Percentiles rank a stretch among this genome's conserved stretches.
Conservation (phyloP, 2,797 vertebrate species). For the Vultur gryphus region DNA sequence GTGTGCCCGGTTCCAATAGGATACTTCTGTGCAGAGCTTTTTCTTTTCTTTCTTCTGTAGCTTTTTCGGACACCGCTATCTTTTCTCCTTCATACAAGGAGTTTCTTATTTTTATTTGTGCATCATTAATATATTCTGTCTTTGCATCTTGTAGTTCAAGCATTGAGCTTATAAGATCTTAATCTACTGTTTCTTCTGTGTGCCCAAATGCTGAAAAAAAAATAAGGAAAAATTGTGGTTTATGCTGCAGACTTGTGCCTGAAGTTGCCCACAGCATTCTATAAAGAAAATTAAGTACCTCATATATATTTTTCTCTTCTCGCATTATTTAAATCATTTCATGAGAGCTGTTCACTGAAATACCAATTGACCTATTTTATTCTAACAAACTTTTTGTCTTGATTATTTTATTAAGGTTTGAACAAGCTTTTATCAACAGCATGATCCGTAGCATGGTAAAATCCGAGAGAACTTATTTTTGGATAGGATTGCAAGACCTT, state of each 20-base stretch:
- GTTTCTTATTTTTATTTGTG: background rate
- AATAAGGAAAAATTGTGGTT: background rate
- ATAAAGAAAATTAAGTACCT: background rate
- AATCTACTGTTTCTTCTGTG: background rate
- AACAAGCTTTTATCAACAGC: slow-evolving; percentile 92
- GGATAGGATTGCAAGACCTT: slow-evolving; percentile 85
- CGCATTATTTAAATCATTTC: background rate
- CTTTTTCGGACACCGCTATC: background rate
- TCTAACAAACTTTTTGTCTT: background rate
- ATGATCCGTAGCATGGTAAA: slow-evolving; percentile 77
- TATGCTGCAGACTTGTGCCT: background rate
- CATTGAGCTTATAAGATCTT: background rate
- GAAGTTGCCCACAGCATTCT: background rate
- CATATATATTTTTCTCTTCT: background rate
- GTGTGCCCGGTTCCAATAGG: background rate
- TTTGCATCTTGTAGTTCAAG: background rate
- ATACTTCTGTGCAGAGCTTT: background rate
- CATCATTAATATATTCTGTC: background rate
- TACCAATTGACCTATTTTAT: background rate
- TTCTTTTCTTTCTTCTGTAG: background rate
- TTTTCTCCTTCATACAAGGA: background rate
- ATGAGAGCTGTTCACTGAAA: background rate
- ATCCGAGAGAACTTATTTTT: slow-evolving; percentile 80
- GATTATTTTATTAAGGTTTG: slow-evolving; percentile 79
- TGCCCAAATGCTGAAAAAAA: background rate